Evolutionary conservation across 2,113 vertebrate genomes (phyloP), one percentile per base, ranked within the genome.

Genomic region (Campylomormyrus numenius): DNA sequence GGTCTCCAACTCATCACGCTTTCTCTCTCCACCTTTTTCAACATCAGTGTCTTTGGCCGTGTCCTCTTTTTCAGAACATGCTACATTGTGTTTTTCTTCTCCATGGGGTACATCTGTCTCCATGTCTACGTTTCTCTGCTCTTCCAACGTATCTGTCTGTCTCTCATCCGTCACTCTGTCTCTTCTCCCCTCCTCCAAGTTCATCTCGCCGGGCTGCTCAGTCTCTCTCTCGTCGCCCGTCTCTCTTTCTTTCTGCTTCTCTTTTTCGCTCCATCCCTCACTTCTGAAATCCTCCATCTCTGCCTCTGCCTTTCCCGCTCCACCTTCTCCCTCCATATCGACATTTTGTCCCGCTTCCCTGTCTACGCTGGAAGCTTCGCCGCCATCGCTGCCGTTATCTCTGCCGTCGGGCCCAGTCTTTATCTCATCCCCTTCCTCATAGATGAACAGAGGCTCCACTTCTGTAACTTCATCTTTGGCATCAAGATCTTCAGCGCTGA

Each of bases 381-480:
- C 88, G 0, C 31, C 19, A 46, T 89, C 3, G 17, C 19, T n/a
- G 31, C 13, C 56, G 42, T 50, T 90, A 4, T 89, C 31, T 84
- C 70, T 89, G 58, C 52, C 90, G 88, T 91, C 90, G 39, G 45
- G 10, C 46, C 89, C 90, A 49, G 74, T 88, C 39, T 89, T 90
- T 0, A 53, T n/a, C 74, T 89, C 9, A 62, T 95, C 95, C 52
- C 92, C 94, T n/a, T 95, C 94, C 52, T 95, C 94, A 0, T 90
- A 90, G 91, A 95, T 95, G 85, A 95, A 46, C 52, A 95, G 94
- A 56, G 88, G 91, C 21, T 91, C 91, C 88, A 88, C 92, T 87
- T 91, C 93, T 27, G 90, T 88, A 93, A 92, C 93, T 91, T 93
- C 93, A 91, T 85, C 92, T 91, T 58, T 92, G 90, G 90, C 92